A percentile compares a stretch with the other conserved stretches of the same genome.
phyloP scores from a whole-genome alignment of 1,140 invertebrate genomes.

The Laupala kohalensis region DNA sequence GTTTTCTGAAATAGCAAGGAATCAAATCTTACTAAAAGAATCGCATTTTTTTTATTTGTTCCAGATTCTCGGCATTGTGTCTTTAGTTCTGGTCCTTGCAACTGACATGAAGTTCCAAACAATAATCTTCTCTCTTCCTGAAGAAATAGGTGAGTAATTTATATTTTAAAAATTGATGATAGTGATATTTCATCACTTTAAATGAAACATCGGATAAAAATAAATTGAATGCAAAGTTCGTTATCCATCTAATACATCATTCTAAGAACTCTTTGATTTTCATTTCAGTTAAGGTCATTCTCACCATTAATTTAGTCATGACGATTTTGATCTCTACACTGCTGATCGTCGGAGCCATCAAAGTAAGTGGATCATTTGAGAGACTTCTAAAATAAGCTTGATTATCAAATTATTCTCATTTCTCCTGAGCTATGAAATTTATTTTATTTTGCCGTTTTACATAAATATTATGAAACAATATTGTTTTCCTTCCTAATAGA shows the following conservation, averaged over 20 bases:
- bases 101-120: slow-evolving; percentile 50
- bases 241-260: too few species aligned
- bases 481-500: too few species aligned
- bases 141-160: slow-evolving; percentile 26
- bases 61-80: slow-evolving; percentile 42
- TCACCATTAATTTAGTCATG: slow-evolving; percentile 67
- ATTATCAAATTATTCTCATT: background rate
- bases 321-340: slow-evolving; percentile 61
- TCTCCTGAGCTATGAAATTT: background rate
- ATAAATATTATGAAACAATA: too few species aligned
- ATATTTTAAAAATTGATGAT: background rate
- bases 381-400: too few species aligned
- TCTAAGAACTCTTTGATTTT: slow-evolving; percentile 17
- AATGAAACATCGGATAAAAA: background rate
- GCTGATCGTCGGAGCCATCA: slow-evolving; percentile 57
- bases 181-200: background rate
- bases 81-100: slow-evolving; percentile 36
- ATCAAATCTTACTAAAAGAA: too few species aligned
- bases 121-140: slow-evolving; percentile 45
- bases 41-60: too few species aligned
- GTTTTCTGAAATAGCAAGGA: too few species aligned
- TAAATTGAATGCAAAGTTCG: too few species aligned
- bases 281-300: slow-evolving; percentile 59
- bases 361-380: too few species aligned
- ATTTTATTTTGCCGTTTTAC: background rate